Base-by-base conservation (phyloP, 2,113 vertebrate genomes). In the Eudyptes chrysolophus region DNA sequence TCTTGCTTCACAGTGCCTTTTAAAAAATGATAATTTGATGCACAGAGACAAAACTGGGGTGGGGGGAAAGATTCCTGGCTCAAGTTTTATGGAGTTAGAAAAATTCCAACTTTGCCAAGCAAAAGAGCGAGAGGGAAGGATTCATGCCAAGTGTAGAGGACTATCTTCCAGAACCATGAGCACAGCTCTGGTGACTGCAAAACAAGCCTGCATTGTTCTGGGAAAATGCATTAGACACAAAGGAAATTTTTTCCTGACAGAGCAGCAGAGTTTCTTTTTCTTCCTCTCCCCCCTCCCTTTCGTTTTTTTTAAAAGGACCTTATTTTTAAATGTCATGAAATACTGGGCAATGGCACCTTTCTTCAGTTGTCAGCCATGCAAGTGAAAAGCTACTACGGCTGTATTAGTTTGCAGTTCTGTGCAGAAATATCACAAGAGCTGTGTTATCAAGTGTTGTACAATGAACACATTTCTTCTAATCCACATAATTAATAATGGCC, bases 1-100 rank as follows among this genome's bases (percentile, higher is more conserved):
- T 62, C 58, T 84, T 83, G 20, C 46, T 94, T 83, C 58, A 71
- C 44, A 62, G 49, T 61, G 52, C 48, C 58, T 95, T 91, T 84
- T 66, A 48, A 83, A 85, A 97, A 92, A 94, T 49, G 19, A 62
- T 72, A 96, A 96, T 88, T 80, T 86, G 70, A 96, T 94, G 58
- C 79, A 84, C 70, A 87, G 90, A 94, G 72, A 95, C 51, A 90
- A 95, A 85, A 65, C 61, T 49, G 52, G 32, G 29, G 25, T 54
- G 6, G 10, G 24, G 52, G 21, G 25, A 68, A 46, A 87, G 49
- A 79, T 57, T 97, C 55, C 74, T 95, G 80, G 80, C 64, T 89
- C 58, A 85, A 76, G 24, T 74, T 94, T 90, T 83, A 65, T 8
- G 51, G 51, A 94, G 52, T 79, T 65, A 89, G 77, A 93, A 97